A percentile compares a stretch with the other conserved stretches of the same genome.
Evolutionary conservation across 2,888 invertebrate species (phyloP).

Genomic region (Ornithoptera priamus): DNA sequence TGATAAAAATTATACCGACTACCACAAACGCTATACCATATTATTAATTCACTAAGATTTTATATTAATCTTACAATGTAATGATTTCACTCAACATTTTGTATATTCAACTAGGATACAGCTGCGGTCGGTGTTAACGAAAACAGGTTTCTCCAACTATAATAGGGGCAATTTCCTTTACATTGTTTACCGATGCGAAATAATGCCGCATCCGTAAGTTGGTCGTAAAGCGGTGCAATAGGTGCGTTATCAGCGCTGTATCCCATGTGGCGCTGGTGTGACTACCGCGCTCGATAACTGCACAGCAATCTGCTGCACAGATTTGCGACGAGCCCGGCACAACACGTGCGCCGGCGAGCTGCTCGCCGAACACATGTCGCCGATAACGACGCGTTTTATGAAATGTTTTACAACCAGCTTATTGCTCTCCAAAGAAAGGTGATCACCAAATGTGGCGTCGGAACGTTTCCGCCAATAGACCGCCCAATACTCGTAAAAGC

Average conservation of each 20-base stretch:
- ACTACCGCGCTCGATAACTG: slow-evolving; percentile 48
- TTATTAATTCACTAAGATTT: no score
- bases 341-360: slow-evolving; percentile 64
- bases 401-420: slow-evolving; percentile 70
- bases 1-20: not conserved
- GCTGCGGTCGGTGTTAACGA: not conserved
- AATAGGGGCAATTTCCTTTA: not conserved
- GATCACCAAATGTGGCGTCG: slow-evolving; percentile 55
- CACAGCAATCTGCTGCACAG: slow-evolving; percentile 67
- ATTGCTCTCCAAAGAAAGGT: slow-evolving; percentile 71
- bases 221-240: not conserved
- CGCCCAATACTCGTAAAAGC: slow-evolving; percentile 34
- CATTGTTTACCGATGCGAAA: not conserved
- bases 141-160: not conserved
- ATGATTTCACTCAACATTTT: no score
- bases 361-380: slow-evolving; percentile 58
- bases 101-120: not conserved
- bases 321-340: slow-evolving; percentile 65
- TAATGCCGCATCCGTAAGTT: slow-evolving; percentile 20
- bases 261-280: slow-evolving; percentile 40
- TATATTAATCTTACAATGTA: no score
- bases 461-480: slow-evolving; percentile 51
- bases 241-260: slow-evolving; percentile 40
- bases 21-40: no score
- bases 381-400: slow-evolving; percentile 64